Evolutionary conservation across 2,113 vertebrate species (phyloP).

Genomic region (Chunga burmeisteri): DNA sequence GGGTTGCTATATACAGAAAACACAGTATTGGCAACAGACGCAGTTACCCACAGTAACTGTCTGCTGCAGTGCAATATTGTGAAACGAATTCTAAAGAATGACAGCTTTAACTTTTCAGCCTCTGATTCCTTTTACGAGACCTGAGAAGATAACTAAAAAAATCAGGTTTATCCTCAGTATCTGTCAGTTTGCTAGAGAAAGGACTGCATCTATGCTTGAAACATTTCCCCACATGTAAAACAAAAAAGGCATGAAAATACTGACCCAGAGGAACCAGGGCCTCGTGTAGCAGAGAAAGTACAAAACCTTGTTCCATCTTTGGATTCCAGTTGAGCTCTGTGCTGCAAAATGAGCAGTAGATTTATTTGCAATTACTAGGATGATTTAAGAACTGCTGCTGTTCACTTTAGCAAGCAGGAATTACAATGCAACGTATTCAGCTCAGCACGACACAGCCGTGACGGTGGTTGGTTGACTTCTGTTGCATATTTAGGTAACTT

Average conservation of each 20-base stretch:
- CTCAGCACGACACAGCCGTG: not conserved
- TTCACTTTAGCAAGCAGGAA: not conserved
- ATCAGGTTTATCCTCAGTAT: not conserved
- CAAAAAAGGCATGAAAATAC: not conserved
- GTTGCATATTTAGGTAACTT: not conserved
- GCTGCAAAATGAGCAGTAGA: not conserved
- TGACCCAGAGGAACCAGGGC: not conserved
- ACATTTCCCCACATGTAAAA: not conserved
- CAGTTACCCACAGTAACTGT: too few relatives aligned
- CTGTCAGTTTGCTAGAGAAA: not conserved
- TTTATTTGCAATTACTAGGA: not conserved
- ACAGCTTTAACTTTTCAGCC: not conserved
- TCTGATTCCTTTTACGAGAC: not conserved
- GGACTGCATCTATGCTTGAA: not conserved
- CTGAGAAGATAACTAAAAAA: not conserved
- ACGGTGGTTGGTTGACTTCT: not conserved
- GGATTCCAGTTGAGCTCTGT: not conserved
- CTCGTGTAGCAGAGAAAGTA: not conserved
- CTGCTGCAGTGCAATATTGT: not conserved
- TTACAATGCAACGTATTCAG: not conserved
- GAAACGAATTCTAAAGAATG: not conserved
- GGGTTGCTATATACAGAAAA: accelerated
- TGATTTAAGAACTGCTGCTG: not conserved
- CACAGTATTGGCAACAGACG: too few relatives aligned
- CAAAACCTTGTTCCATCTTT: not conserved